Conservation (phyloP, 2,797 vertebrate species). For the Coluber constrictor region DNA sequence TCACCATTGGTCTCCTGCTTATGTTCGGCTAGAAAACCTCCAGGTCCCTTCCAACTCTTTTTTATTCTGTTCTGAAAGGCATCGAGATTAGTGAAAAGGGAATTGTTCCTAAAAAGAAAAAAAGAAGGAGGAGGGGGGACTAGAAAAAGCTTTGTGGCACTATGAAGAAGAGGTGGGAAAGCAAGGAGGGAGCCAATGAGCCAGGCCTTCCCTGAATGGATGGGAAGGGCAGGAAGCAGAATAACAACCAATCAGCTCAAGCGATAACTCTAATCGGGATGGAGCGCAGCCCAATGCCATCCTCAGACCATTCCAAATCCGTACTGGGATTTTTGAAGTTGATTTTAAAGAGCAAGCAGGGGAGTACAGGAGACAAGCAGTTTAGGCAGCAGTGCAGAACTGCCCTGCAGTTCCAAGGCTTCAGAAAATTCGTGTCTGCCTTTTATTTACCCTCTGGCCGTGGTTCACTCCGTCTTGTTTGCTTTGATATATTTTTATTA, state of each 20-base stretch:
- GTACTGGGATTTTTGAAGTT: neutral
- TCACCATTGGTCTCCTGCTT: neutral
- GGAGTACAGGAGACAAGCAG: neutral
- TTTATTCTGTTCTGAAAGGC: neutral
- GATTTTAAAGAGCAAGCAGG: neutral
- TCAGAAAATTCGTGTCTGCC: conserved; percentile 19
- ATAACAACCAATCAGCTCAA: neutral
- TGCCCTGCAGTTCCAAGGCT: neutral
- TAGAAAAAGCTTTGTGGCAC: neutral
- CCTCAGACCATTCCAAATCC: neutral
- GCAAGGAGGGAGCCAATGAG: neutral
- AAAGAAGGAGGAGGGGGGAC: fast-evolving
- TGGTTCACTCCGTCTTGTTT: conserved; percentile 52
- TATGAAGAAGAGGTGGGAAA: neutral
- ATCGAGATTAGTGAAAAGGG: neutral
- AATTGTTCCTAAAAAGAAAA: neutral
- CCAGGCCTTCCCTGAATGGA: neutral
- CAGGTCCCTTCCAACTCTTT: neutral
- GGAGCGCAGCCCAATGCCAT: neutral
- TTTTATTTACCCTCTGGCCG: neutral
- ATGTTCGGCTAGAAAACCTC: too few relatives aligned
- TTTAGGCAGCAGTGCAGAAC: neutral
- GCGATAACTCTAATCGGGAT: neutral
- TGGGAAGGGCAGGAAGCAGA: neutral
- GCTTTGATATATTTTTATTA: conserved; percentile 68